Evolutionary conservation across 2,113 vertebrate genomes (phyloP).

Genomic region (Daubentonia madagascariensis): DNA sequence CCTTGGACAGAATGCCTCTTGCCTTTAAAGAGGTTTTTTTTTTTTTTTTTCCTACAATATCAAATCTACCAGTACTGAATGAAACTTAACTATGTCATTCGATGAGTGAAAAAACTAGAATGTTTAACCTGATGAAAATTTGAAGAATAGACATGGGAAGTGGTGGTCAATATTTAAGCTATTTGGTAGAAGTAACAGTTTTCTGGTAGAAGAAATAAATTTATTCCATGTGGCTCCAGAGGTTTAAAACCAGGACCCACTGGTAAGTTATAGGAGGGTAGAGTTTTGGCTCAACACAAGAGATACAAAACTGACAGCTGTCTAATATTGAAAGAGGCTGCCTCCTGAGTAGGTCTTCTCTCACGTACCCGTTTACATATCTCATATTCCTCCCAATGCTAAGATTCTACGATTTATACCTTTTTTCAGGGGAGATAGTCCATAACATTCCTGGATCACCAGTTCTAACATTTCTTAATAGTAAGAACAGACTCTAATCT

Average conservation of each 20-base stretch:
- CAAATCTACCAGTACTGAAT: neutral
- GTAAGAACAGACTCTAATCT: neutral
- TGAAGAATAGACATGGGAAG: neutral
- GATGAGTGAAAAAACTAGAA: neutral
- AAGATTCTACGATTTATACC: neutral
- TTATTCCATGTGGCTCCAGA: neutral
- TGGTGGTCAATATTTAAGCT: neutral
- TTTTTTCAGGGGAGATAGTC: neutral
- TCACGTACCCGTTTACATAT: neutral
- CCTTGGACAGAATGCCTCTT: neutral
- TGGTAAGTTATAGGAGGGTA: neutral
- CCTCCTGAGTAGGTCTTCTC: neutral
- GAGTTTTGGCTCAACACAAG: neutral
- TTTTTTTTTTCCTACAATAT: neutral
- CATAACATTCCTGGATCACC: neutral
- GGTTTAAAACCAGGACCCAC: neutral
- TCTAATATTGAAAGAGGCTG: neutral
- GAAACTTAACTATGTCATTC: neutral
- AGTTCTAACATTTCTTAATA: constrained; percentile 16
- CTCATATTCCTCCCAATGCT: neutral
- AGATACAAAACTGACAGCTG: neutral
- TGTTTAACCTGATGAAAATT: neutral
- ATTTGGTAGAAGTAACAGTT: neutral
- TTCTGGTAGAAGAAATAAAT: neutral
- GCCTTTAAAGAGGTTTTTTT: neutral